Evolutionary conservation across 2,888 invertebrate genomes (phyloP).

Genomic region (Dolichomitus sp.): DNA sequence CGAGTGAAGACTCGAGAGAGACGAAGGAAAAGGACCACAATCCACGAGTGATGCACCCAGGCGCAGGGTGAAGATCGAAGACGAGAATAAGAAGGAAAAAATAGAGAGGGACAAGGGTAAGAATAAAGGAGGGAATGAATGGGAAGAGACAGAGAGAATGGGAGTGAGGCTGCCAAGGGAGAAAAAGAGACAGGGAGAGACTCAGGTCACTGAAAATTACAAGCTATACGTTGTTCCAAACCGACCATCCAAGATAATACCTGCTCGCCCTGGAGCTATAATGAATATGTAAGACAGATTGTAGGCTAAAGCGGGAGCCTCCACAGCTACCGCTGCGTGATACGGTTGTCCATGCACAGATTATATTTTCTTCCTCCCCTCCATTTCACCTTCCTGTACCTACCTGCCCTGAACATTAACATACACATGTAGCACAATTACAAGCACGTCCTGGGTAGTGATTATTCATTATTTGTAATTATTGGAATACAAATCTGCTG

Average conservation of each 20-base stretch:
- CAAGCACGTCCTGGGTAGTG: constrained; percentile 71
- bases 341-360: constrained; percentile 84
- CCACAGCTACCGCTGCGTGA: constrained; percentile 84
- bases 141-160: constrained; percentile 55
- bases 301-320: constrained; percentile 85
- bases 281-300: constrained; percentile 86
- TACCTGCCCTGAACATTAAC: constrained; percentile 7
- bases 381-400: constrained; percentile 25
- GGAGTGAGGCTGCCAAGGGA: constrained; percentile 33
- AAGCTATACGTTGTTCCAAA: constrained; percentile 85
- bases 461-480: constrained; percentile 83
- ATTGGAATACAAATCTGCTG: constrained; percentile 73
- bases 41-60: constrained; percentile 31
- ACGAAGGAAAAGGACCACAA: constrained; percentile 19
- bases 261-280: constrained; percentile 85
- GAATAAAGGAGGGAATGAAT: constrained; percentile 38
- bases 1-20: constrained; percentile 35
- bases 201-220: constrained; percentile 83
- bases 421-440: background rate
- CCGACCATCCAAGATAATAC: constrained; percentile 86
- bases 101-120: constrained; percentile 15
- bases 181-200: constrained; percentile 28
- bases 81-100: constrained; percentile 15
- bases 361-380: constrained; percentile 76
- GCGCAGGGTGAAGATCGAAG: constrained; percentile 32